A percentile compares a stretch with the other conserved stretches of the same genome.
Evolutionary conservation across 2,888 invertebrate genomes (phyloP).

Genomic region (Matsumyia berberina): DNA sequence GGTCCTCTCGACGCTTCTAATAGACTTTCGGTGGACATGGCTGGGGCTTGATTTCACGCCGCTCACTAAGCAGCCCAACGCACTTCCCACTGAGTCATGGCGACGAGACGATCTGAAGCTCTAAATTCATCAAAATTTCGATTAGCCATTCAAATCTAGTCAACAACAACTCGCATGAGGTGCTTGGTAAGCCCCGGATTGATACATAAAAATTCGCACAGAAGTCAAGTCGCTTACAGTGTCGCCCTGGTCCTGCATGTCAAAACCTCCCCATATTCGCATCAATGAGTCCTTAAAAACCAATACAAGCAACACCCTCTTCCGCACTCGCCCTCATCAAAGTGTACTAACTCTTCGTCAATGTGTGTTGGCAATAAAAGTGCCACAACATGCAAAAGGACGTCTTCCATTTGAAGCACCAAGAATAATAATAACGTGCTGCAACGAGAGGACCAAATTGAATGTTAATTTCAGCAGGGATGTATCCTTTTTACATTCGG

Average conservation of each 20-base stretch:
- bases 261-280: constrained; percentile 6
- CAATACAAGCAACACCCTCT: constrained; percentile 2
- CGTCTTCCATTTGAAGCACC: constrained; percentile 54
- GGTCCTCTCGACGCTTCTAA: no score
- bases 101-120: no score
- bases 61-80: no score
- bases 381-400: constrained; percentile 59
- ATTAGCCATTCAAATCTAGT: no score
- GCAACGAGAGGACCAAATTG: constrained; percentile 69
- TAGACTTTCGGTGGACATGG: no score
- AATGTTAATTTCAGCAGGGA: constrained; percentile 68
- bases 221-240: no score
- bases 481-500: constrained; percentile 62
- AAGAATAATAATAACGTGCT: constrained; percentile 60
- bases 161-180: no score
- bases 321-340: neutral
- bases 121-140: no score
- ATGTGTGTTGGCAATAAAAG: constrained; percentile 41
- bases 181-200: no score
- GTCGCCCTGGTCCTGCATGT: neutral
- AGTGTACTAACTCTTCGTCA: neutral
- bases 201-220: no score
- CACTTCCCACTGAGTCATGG: no score
- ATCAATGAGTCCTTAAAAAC: constrained; percentile 25
- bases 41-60: no score